A percentile compares a stretch with the other conserved stretches of the same genome.
These are phyloP conservation scores for Calypte anna DNA, from an alignment of 2,113 vertebrate genomes.

Conservation along the genomic window DNA sequence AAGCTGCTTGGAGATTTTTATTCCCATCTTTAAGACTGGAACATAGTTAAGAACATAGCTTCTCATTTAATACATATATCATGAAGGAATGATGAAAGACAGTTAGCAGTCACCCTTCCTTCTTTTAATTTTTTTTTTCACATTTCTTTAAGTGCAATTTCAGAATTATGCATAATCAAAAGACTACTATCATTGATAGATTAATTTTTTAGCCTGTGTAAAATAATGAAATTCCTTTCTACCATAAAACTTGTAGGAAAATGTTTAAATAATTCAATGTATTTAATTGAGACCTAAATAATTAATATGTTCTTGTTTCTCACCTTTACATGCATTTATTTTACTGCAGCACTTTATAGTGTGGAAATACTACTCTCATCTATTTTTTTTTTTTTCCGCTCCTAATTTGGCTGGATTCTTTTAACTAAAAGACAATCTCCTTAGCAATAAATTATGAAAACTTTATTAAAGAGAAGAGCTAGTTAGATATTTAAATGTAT, in stretches of 20 bases:
- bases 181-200: neutral
- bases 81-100: neutral
- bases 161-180: slow-evolving; percentile 23
- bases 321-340: slow-evolving; percentile 8
- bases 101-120: neutral
- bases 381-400: neutral
- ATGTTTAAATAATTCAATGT: slow-evolving; percentile 59
- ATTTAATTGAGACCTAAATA: slow-evolving; percentile 63
- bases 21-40: neutral
- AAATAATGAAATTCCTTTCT: slow-evolving; percentile 7
- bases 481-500: slow-evolving; percentile 58
- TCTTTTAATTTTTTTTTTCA: neutral
- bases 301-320: slow-evolving; percentile 37
- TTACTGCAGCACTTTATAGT: neutral
- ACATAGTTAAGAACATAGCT: neutral
- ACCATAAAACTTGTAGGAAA: slow-evolving; percentile 17
- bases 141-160: neutral
- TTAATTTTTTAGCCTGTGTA: neutral
- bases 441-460: slow-evolving; percentile 63
- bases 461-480: slow-evolving; percentile 52
- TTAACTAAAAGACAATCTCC: slow-evolving; percentile 35
- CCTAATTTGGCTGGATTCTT: neutral
- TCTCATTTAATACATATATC: neutral
- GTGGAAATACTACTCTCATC: neutral
- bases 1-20: neutral